These are phyloP conservation scores for Pseudobourletiella spinata DNA, from an alignment of 1,140 invertebrate genomes.

Conservation along the genomic window DNA sequence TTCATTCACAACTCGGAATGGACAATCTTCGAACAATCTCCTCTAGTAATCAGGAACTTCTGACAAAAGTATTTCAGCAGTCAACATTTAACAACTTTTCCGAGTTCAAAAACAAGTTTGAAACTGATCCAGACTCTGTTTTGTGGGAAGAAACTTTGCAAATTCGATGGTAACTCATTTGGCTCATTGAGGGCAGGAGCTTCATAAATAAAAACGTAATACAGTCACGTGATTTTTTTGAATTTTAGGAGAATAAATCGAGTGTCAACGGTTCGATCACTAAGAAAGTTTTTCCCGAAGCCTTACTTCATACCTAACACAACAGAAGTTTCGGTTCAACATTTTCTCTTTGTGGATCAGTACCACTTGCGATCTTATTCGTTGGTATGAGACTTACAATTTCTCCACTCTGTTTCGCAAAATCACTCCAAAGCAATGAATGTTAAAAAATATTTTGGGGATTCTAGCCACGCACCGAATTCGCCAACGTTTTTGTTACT, in stretches of 20 bases:
- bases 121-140: conserved; percentile 1
- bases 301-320: conserved; percentile 50
- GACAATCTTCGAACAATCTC: conserved; percentile 30
- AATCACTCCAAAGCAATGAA: not conserved
- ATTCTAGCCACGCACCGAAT: conserved; percentile 60
- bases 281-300: conserved; percentile 52
- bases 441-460: not conserved
- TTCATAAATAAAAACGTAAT: not conserved
- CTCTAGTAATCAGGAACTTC: conserved; percentile 1
- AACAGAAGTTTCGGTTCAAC: conserved; percentile 58
- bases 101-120: not conserved
- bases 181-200: too few species aligned
- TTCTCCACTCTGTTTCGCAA: not conserved
- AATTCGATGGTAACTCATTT: conserved; percentile 13
- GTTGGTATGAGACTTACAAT: conserved; percentile 44
- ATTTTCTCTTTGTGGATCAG: conserved; percentile 61
- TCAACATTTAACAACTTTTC: conserved; percentile 7
- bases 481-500: conserved; percentile 60
- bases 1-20: conserved; percentile 30
- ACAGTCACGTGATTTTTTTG: conserved; percentile 3
- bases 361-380: conserved; percentile 48
- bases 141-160: conserved; percentile 1
- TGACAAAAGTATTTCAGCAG: conserved; percentile 24
- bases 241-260: conserved; percentile 57
- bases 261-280: conserved; percentile 52